A percentile compares a stretch with the other conserved stretches of the same genome.
phyloP scores from a whole-genome alignment of 1,140 invertebrate species.

The Eumeta japonica region DNA sequence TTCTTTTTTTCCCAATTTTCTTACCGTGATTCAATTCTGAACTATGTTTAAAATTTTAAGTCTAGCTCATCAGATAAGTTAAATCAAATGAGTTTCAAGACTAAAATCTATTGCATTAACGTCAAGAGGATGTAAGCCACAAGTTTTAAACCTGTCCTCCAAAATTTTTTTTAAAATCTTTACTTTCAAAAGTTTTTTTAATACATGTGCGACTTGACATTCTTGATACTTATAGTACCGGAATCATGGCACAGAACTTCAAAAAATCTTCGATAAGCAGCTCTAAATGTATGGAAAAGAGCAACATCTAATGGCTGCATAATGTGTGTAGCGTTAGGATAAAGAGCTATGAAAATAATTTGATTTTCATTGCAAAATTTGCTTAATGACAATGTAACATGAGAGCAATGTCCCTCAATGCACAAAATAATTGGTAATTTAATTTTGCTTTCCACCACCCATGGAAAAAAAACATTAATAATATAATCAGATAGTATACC shows the following conservation, averaged over 20 bases:
- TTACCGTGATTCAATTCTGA: too few species aligned
- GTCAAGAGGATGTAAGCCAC: neutral
- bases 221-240: too few species aligned
- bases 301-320: neutral
- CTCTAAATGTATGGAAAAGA: neutral
- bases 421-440: constrained; percentile 28
- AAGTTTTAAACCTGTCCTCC: neutral
- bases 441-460: constrained; percentile 21
- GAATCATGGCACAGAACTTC: too few species aligned
- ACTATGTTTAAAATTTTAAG: too few species aligned
- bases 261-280: neutral
- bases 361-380: constrained; percentile 15
- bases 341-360: neutral
- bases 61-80: too few species aligned
- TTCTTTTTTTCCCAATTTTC: too few species aligned
- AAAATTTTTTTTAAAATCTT: neutral
- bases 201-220: neutral
- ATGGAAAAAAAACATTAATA: constrained; percentile 29
- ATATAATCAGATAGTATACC: constrained; percentile 32
- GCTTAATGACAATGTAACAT: constrained; percentile 22
- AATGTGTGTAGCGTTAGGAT: neutral
- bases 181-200: neutral
- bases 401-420: constrained; percentile 31
- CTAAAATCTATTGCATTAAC: too few species aligned
- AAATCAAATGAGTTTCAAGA: too few species aligned